phyloP scores from a whole-genome alignment of 1,140 invertebrate genomes.

The Melitaea cinxia region DNA sequence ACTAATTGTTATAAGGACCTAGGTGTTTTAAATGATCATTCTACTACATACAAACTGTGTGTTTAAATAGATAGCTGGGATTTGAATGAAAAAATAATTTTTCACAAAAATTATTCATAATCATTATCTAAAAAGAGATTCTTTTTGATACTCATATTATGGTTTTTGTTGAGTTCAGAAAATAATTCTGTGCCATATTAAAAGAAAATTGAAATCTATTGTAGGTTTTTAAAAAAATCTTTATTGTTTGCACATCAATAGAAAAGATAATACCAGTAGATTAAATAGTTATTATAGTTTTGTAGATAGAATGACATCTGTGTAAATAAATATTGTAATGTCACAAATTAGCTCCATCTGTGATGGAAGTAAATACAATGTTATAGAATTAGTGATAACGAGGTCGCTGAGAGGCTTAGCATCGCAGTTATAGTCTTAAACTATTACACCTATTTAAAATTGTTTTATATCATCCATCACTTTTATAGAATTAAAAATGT shows the following conservation, averaged over 20 bases:
- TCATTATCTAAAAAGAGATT: too few species aligned
- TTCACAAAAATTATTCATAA: too few species aligned
- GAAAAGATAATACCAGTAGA: conserved; percentile 36
- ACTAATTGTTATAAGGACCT: too few species aligned
- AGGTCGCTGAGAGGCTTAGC: conserved; percentile 17
- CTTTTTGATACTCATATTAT: too few species aligned
- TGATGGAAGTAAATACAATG: conserved; percentile 48
- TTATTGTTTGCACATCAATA: conserved; percentile 1
- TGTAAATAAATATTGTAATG: conserved; percentile 38
- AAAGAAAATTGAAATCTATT: background rate
- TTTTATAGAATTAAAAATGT: background rate
- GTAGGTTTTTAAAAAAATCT: background rate
- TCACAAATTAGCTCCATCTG: conserved; percentile 52
- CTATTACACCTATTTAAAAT: background rate
- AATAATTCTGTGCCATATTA: conserved; percentile 42
- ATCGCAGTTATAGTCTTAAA: background rate
- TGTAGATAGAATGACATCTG: conserved; percentile 40
- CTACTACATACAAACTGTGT: background rate
- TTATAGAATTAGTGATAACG: conserved; percentile 6
- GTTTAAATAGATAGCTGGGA: background rate
- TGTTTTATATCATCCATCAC: background rate
- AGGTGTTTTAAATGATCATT: background rate
- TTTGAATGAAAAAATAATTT: too few species aligned
- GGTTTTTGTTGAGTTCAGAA: background rate
- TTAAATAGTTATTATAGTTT: conserved; percentile 27